Evolutionary conservation across 2,888 invertebrate species (phyloP), one percentile per base, ranked within the genome.

Genomic region (Lypha dubia): DNA sequence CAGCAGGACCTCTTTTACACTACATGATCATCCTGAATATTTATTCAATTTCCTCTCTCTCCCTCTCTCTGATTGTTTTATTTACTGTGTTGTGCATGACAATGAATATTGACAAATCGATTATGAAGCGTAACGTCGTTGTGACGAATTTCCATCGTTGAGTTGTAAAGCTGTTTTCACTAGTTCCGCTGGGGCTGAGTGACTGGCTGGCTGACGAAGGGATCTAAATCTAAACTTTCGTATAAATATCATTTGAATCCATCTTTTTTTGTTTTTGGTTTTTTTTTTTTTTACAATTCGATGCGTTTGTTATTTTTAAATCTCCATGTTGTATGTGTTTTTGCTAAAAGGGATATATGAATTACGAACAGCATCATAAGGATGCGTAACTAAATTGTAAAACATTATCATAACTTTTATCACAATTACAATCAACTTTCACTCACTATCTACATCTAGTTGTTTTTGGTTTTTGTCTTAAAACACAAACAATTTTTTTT

Each of bases 51-150:
- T 67, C 46, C 53, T 15, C 58, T 28, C 2, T 24, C 22, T 38
- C 1, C 38, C 22, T 22, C 13, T 38, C 32, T 63, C 13, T 41
- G 0, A 17, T 6, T 38, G 7, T 13, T 15, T 22, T 44, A 13
- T n/a, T 38, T 8, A 22, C n/a, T n/a, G n/a, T n/a, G n/a, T n/a
- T n/a, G 9, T 38, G 35, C 44, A 11, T 44, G 5, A 20, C 13
- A 22, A 28, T 77, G 68, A 38, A 56, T 49, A 63, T 81, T 87
- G 75, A 86, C 73, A 90, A 91, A 91, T 91, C 90, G 90, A 91
- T 91, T 91, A 87, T 86, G 74, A 67, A 81, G 89, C 92, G 91
- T 91, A 90, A 91, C 91, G 91, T 91, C 91, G 91, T 91, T 90
- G 89, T 91, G 91, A 89, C 91, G 91, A 91, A 91, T 91, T 89